Percentiles rank a stretch among this genome's conserved stretches.
phyloP scores from a whole-genome alignment of 1,140 invertebrate species.

The Pseudomyrmex sp. region DNA sequence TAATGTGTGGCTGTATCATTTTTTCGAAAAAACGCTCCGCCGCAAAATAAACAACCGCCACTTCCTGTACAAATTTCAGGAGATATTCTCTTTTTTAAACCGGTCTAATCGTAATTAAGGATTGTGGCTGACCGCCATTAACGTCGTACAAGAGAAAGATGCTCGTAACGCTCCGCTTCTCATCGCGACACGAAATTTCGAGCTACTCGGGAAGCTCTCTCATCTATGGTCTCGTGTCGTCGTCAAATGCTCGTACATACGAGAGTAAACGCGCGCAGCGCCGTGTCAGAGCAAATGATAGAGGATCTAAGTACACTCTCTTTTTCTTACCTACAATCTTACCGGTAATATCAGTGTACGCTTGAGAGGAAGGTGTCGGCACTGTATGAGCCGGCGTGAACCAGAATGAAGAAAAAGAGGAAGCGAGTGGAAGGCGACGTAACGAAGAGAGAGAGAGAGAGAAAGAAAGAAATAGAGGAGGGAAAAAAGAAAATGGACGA shows the following conservation, averaged over 20 bases:
- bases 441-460: conserved; percentile 26
- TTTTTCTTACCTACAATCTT: conserved; percentile 51
- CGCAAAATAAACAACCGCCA: background rate
- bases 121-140: conserved; percentile 41
- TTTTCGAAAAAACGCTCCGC: background rate
- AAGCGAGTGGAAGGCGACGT: background rate
- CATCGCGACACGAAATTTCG: conserved; percentile 47
- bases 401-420: conserved; percentile 8
- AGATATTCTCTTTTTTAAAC: conserved; percentile 26
- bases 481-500: conserved; percentile 2
- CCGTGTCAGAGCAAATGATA: conserved; percentile 58
- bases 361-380: conserved; percentile 50
- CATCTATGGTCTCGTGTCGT: background rate
- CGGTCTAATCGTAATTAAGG: conserved; percentile 47
- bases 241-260: conserved; percentile 20
- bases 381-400: conserved; percentile 38
- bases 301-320: conserved; percentile 54
- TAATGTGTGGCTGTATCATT: background rate
- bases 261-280: conserved; percentile 34
- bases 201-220: background rate
- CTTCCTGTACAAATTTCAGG: background rate
- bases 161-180: conserved; percentile 8
- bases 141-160: background rate
- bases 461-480: background rate
- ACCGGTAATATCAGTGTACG: conserved; percentile 43